Evolutionary conservation across 2,113 vertebrate species (phyloP), one percentile per base, ranked within the genome.

Genomic region (Phrynosoma platyrhinos): DNA sequence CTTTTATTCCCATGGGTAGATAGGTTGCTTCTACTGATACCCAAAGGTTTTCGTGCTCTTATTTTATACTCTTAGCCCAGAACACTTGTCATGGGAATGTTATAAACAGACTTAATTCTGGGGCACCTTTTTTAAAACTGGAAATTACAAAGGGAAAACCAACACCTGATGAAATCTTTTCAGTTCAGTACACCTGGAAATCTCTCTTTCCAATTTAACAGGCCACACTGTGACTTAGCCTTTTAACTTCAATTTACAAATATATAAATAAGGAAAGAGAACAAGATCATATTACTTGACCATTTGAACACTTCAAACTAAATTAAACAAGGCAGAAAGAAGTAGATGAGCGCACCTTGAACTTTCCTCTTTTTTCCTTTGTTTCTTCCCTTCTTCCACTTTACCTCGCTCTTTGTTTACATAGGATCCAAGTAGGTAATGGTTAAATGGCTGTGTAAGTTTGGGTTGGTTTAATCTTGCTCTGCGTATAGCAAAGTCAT

Each of bases 401-500:
- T 96, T 96, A 93, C 96, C 95, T 55, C 92, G 91, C 83, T 98
- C 97, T 95, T 95, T 98, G 84, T 92, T 96, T 76, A 83, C 97
- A 91, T 97, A 98, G 0, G 96, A 93, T 27, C 97, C 97, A 2
- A 97, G 81, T 23, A 98, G 96, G 89, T 98, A 96, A 10, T 98
- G 97, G 13, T 92, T 94, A 95, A 98, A 96, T 0, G 97, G 97
- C 88, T 97, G 95, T 9, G 7, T 55, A 2, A 96, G 92, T 93
- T 96, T 97, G 7, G 93, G 84, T 9, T 97, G 95, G 92, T 98
- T 97, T 89, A 97, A 97, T 55, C 93, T 97, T 47, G 94, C 96
- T 94, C 97, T 97, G 52, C 98, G 95, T 2, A 98, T 97, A 0
- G 99, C 99, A 91, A 99, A 97, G 89, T 99, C 98, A 75, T 99